Evolutionary conservation across 2,797 vertebrate genomes (phyloP), one percentile per base, ranked within the genome.

Genomic region (Chaunax sp.): DNA sequence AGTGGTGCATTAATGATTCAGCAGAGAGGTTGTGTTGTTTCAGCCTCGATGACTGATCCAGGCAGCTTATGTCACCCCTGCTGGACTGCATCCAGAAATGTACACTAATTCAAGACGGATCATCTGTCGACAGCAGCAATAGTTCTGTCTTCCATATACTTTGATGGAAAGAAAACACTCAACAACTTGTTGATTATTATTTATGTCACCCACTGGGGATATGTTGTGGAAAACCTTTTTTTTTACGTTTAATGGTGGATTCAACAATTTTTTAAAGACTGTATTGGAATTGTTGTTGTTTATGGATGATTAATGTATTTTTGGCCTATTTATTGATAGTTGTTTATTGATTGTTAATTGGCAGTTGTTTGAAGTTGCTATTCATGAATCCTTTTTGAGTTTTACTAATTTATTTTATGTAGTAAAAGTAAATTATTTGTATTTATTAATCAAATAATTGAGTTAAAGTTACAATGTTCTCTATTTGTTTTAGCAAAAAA

Each of bases 1-100:
- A 45, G 46, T 2, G 23, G 14, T 37, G 54, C 64, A 26, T 64
- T 59, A 68, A 79, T 69, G 45, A 83, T 81, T 77, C 67, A 62
- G 58, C 37, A 19, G 46, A 12, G 55, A 53, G 50, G 61, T 23
- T 67, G 51, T 66, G 40, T 54, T 52, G 43, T 56, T 58, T 61
- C 47, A 51, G 67, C 49, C 53, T 62, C 51, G 59, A 20, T 22
- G 26, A 37, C 25, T 35, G 38, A 61, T 75, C 72, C 43, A 22
- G 44, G 20, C 35, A 50, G 55, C 23, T 73, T 38, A 18, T 43
- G 46, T 59, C 70, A 33, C 20, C 1, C 26, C 55, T 28, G 65
- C 61, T 74, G 38, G 18, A 56, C 61, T 52, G 38, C 30, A 1
- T 78, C 23, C 71, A 60, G 5, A 43, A 33, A 73, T 23, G 62